phyloP scores from a whole-genome alignment of 1,140 invertebrate genomes.

The Nebria ingens region DNA sequence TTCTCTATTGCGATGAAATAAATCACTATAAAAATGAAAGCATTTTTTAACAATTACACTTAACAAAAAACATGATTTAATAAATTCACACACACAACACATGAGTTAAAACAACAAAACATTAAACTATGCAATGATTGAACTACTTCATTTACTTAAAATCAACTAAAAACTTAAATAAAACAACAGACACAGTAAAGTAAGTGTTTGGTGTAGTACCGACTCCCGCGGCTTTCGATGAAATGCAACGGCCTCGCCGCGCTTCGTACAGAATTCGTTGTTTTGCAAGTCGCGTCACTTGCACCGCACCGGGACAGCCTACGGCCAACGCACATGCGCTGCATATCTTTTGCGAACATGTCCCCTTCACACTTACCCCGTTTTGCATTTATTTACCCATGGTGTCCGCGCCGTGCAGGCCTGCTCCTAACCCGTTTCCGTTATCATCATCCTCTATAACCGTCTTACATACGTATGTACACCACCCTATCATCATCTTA shows the following conservation, averaged over 20 bases:
- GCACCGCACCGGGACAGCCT: constrained; percentile 30
- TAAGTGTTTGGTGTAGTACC: constrained; percentile 30
- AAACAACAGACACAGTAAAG: constrained; percentile 3
- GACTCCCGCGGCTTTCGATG: constrained; percentile 32
- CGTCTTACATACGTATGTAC: not conserved
- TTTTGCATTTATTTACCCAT: not conserved
- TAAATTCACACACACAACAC: constrained; percentile 10
- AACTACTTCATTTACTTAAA: constrained; percentile 12
- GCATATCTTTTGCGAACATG: constrained; percentile 18
- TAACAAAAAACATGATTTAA: constrained; percentile 7
- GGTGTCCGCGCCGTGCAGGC: not conserved
- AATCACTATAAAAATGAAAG: not conserved
- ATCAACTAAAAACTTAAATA: constrained; percentile 18
- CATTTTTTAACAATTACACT: not conserved
- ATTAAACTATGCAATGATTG: constrained; percentile 10
- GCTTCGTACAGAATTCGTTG: constrained; percentile 26
- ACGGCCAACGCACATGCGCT: constrained; percentile 13
- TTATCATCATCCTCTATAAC: not conserved
- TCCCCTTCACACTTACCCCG: constrained; percentile 14
- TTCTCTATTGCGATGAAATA: not conserved
- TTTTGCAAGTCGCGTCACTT: constrained; percentile 30
- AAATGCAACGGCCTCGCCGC: constrained; percentile 30
- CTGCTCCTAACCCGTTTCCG: not conserved
- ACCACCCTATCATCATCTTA: too few species aligned
- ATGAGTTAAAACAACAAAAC: constrained; percentile 2